These are phyloP conservation scores for Sabatieria punctata DNA, from an alignment of 2,888 invertebrate genomes.

Conservation along the genomic window DNA sequence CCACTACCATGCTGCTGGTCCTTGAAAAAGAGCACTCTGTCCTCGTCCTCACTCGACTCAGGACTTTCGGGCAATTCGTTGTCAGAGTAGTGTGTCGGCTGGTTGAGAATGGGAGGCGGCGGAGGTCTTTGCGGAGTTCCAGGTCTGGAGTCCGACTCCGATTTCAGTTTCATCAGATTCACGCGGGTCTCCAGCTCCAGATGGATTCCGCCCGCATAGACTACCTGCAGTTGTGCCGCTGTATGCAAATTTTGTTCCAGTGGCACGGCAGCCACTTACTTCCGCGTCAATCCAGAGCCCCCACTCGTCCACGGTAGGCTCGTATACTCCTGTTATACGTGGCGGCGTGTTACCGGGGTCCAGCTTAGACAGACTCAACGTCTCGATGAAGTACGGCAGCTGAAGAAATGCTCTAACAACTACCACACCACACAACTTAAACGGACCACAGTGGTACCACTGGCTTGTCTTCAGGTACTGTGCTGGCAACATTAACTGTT, in stretches of 20 bases:
- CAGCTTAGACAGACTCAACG: slow-evolving; percentile 44
- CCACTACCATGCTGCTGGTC: not conserved
- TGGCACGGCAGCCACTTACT: slow-evolving; percentile 8
- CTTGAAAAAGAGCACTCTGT: not conserved
- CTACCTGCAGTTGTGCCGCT: slow-evolving; percentile 17
- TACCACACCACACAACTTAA: not conserved
- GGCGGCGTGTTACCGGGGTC: slow-evolving; percentile 24
- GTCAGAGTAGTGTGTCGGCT: slow-evolving; percentile 17
- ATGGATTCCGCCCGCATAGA: slow-evolving; percentile 46
- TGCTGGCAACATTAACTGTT: not conserved
- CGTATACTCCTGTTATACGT: slow-evolving; percentile 24
- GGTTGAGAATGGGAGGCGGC: not conserved
- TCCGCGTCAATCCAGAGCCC: slow-evolving; percentile 78
- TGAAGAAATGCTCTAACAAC: slow-evolving; percentile 23
- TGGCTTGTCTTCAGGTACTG: not conserved
- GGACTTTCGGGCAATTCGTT: slow-evolving; percentile 13
- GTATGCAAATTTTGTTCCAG: too few relatives aligned
- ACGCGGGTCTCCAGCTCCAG: slow-evolving; percentile 73
- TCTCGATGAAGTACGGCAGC: slow-evolving; percentile 71
- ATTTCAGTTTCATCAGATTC: slow-evolving; percentile 53
- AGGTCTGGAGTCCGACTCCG: slow-evolving; percentile 10
- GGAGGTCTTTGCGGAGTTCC: not conserved
- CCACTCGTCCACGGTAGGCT: slow-evolving; percentile 54
- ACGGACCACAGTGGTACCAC: not conserved
- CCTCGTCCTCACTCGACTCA: slow-evolving; percentile 8